phyloP scores from a whole-genome alignment of 1,140 invertebrate species.

The Odontomachus brunneus region DNA sequence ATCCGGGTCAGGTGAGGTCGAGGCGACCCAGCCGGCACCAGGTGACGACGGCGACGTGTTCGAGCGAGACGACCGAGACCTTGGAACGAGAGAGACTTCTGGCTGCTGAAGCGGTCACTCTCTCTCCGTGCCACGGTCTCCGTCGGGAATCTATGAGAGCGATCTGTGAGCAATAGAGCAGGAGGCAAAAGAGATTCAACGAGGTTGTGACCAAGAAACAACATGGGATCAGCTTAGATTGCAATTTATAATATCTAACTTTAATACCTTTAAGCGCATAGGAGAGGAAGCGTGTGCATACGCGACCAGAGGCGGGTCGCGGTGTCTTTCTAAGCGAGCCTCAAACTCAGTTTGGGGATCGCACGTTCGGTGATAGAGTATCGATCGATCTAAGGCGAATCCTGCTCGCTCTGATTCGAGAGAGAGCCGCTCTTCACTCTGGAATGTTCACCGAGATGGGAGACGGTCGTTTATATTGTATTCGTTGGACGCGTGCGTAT shows the following conservation, averaged over 20 bases:
- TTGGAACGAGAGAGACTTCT: background rate
- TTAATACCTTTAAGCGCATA: conserved; percentile 76
- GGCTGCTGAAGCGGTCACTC: no score
- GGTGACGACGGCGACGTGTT: conserved; percentile 36
- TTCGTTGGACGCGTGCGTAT: background rate
- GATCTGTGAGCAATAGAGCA: conserved; percentile 47
- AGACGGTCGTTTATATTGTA: background rate
- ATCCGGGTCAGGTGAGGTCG: background rate
- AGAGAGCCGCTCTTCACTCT: conserved; percentile 24
- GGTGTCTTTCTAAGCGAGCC: conserved; percentile 50
- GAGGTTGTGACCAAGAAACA: conserved; percentile 83
- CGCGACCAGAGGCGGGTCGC: conserved; percentile 53
- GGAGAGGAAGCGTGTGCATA: conserved; percentile 13
- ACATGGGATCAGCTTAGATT: conserved; percentile 83
- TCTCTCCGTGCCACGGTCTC: conserved; percentile 35
- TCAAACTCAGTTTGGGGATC: conserved; percentile 15
- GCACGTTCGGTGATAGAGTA: conserved; percentile 39
- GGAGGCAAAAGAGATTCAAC: conserved; percentile 66
- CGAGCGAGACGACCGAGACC: conserved; percentile 30
- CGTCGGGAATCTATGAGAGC: conserved; percentile 65
- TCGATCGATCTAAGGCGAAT: conserved; percentile 36
- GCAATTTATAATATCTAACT: conserved; percentile 79
- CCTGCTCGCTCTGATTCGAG: conserved; percentile 61
- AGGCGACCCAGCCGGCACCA: background rate
- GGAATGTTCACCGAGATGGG: background rate